Percentiles rank a stretch among this genome's conserved stretches.
Conservation (phyloP, 1,140 invertebrate genomes). For the Dendroctonus valens region DNA sequence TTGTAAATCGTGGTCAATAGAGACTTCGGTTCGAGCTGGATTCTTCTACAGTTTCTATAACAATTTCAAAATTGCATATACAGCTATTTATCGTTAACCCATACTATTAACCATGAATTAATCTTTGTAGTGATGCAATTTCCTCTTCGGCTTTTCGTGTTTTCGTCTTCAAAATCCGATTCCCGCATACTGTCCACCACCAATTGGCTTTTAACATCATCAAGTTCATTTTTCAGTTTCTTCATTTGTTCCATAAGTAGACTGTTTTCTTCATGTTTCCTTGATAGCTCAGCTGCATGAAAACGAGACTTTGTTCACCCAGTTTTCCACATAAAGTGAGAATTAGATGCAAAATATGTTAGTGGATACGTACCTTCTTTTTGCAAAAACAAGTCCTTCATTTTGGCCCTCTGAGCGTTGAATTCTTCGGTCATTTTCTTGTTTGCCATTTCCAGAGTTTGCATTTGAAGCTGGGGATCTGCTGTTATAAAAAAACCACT, state of each 20-base stretch:
- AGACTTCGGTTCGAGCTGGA: constrained; percentile 64
- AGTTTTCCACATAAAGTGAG: background rate
- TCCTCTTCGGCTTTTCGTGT: constrained; percentile 78
- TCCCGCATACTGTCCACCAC: constrained; percentile 72
- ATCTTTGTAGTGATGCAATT: constrained; percentile 79
- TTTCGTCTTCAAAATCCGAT: constrained; percentile 68
- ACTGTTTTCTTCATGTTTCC: constrained; percentile 53
- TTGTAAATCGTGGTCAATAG: constrained; percentile 67
- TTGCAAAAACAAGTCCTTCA: constrained; percentile 87
- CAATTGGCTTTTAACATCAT: constrained; percentile 78
- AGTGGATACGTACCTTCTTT: constrained; percentile 72
- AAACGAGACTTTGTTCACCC: background rate
- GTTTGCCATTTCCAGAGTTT: constrained; percentile 57
- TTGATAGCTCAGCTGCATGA: constrained; percentile 61
- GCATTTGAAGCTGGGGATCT: constrained; percentile 12
- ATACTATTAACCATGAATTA: constrained; percentile 69
- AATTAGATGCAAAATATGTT: too few species aligned
- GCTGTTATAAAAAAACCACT: constrained; percentile 7
- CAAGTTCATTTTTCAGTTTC: constrained; percentile 73
- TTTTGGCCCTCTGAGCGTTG: constrained; percentile 83
- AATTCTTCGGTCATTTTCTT: constrained; percentile 78
- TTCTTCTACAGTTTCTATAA: constrained; percentile 77
- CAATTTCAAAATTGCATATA: background rate
- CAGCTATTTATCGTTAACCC: too few species aligned
- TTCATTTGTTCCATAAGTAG: constrained; percentile 60